Conservation (phyloP, 1,140 invertebrate species). For the Brachionus rubens region DNA sequence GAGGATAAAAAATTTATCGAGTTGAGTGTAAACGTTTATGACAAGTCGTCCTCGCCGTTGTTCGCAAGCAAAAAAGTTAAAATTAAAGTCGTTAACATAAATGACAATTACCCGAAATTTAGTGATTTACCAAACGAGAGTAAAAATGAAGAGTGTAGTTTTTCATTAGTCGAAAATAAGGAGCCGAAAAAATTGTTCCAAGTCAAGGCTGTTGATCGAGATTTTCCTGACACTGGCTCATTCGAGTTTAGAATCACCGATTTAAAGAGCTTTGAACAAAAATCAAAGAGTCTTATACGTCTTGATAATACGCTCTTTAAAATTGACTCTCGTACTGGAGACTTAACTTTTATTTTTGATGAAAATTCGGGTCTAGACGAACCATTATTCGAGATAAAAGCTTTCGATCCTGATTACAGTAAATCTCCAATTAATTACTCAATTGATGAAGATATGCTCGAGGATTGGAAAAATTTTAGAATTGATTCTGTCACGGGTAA, state of each 20-base stretch:
- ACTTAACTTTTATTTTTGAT: background rate
- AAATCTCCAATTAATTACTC: background rate
- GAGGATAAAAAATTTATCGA: background rate
- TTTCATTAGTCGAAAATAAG: background rate
- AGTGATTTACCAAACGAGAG: background rate
- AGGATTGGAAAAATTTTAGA: slow-evolving; percentile 29
- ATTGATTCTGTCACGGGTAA: slow-evolving; percentile 3
- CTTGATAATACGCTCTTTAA: background rate
- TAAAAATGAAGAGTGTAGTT: background rate
- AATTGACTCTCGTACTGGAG: background rate
- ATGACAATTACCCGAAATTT: slow-evolving; percentile 34
- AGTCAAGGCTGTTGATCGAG: background rate
- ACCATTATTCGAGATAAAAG: slow-evolving; percentile 13
- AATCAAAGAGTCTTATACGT: background rate
- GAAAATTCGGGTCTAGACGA: background rate
- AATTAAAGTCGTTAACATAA: slow-evolving; percentile 13
- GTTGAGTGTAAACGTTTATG: background rate
- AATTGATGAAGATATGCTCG: background rate
- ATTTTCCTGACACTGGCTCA: background rate
- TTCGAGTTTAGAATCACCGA: background rate
- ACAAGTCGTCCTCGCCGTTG: slow-evolving; percentile 1
- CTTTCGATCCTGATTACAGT: slow-evolving; percentile 34
- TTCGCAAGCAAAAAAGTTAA: background rate
- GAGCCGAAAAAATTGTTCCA: background rate
- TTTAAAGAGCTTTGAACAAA: background rate